Conservation (phyloP, 2,113 vertebrate species). For the Odocoileus hemionus region DNA sequence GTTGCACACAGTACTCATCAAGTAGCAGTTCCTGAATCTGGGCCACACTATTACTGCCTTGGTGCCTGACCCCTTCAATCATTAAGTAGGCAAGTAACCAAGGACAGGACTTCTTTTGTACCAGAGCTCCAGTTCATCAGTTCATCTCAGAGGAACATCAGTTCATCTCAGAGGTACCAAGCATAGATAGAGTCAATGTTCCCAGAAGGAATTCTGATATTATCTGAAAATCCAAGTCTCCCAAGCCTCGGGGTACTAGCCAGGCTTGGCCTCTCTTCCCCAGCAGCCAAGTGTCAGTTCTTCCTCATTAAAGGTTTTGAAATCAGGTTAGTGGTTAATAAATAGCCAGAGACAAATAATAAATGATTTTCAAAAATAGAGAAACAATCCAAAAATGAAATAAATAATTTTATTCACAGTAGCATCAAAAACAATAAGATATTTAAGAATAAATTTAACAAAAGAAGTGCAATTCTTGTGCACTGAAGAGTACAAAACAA, state of each 20-base stretch:
- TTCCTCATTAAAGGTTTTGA: not conserved
- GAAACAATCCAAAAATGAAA: not conserved
- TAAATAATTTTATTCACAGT: not conserved
- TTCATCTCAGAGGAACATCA: conserved; percentile 85
- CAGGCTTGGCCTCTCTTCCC: not conserved
- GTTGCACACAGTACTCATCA: conserved; percentile 87
- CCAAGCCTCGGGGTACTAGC: not conserved
- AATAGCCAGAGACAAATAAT: not conserved
- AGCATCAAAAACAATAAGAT: not conserved
- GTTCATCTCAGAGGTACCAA: conserved; percentile 31
- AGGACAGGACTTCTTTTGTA: conserved; percentile 95
- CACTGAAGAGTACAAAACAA: not conserved
- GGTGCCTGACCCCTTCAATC: conserved; percentile 95
- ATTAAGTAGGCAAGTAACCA: conserved; percentile 97
- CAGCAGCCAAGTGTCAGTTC: not conserved
- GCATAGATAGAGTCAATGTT: conserved; percentile 52
- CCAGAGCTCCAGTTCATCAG: conserved; percentile 81
- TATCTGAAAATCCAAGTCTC: conserved; percentile 56
- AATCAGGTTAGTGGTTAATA: not conserved
- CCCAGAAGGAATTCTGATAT: conserved; percentile 49
- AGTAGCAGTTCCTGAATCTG: conserved; percentile 95
- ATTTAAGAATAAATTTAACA: not conserved
- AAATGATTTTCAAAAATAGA: not conserved
- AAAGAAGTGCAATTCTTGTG: not conserved
- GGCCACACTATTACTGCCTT: conserved; percentile 93